Base-by-base conservation (phyloP, 1,140 invertebrate species). In the Ruditapes philippinarum region DNA sequence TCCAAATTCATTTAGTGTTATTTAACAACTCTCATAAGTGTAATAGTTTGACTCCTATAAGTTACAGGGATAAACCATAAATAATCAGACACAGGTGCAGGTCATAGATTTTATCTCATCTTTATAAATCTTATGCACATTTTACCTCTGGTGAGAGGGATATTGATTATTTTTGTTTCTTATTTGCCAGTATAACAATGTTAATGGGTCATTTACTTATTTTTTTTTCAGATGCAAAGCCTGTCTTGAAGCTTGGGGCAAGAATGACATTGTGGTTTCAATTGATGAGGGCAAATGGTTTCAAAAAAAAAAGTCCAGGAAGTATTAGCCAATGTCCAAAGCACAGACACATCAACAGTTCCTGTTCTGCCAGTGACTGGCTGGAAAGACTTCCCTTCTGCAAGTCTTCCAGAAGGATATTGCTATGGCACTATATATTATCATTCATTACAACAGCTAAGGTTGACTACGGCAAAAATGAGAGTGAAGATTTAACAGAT, bases 171-270 rank as follows among this genome's bases (percentile, higher is more conserved):
- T n/a, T n/a, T n/a, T n/a, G n/a, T n/a, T n/a, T n/a, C n/a, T n/a
- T n/a, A n/a, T n/a, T n/a, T n/a, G n/a, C n/a, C n/a, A n/a, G n/a
- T n/a, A n/a, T n/a, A n/a, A n/a, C n/a, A n/a, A n/a, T n/a, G n/a
- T n/a, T n/a, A n/a, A n/a, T n/a, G n/a, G n/a, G n/a, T n/a, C n/a
- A n/a, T n/a, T n/a, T n/a, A n/a, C n/a, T n/a, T n/a, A n/a, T n/a
- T n/a, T 74, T 54, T 51, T 7, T 83, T 68, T 38, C 42, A 83
- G 81, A 36, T 83, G 81, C 31, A 40, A n/a, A 83, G 19, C 19
- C 22, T 83, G 60, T 83, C 28, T 70, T n/a, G 81, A 45, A 11
- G 81, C 60, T 45, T 33, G 65, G 36, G 38, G 25, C 1, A 45
- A 1, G 19, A 33, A 79, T 1, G 25, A 79, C 25, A 49, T 79